These are phyloP conservation scores for Halictus ligatus DNA, from an alignment of 2,888 invertebrate species.

Conservation along the genomic window DNA sequence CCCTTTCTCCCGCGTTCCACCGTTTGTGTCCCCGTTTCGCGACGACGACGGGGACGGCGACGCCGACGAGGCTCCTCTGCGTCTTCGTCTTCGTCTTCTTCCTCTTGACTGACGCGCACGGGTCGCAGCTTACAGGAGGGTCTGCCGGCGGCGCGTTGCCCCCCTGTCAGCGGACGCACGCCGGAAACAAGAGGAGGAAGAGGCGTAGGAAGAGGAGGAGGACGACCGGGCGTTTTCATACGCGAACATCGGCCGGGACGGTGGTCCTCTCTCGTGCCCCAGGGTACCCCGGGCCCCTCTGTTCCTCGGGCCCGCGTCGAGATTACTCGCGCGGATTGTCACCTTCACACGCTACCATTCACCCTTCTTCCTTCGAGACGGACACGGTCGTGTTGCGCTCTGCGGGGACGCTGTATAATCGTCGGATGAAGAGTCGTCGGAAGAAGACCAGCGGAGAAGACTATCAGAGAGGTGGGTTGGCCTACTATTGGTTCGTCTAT, in stretches of 20 bases:
- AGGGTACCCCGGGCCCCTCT: not conserved
- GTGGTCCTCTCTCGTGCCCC: not conserved
- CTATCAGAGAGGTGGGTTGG: not conserved
- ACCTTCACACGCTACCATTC: not conserved
- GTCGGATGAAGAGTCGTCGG: not conserved
- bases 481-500: not conserved
- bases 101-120: conserved; percentile 49
- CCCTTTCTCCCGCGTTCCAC: conserved; percentile 38
- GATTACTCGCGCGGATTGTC: not conserved
- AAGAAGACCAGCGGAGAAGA: not conserved
- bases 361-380: not conserved
- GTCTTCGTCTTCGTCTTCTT: conserved; percentile 52
- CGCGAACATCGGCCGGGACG: conserved; percentile 68
- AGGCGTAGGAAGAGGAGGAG: conserved; percentile 62
- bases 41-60: not conserved
- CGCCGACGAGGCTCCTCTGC: conserved; percentile 2
- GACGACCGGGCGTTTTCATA: conserved; percentile 71
- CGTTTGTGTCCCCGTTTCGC: conserved; percentile 22
- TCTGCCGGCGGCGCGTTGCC: conserved; percentile 60
- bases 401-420: not conserved
- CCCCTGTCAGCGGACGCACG: conserved; percentile 59
- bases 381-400: not conserved
- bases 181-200: conserved; percentile 68
- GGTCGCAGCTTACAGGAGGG: conserved; percentile 59
- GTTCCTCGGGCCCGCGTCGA: not conserved